phyloP scores from a whole-genome alignment of 1,140 invertebrate genomes.

The Drosophila miranda region DNA sequence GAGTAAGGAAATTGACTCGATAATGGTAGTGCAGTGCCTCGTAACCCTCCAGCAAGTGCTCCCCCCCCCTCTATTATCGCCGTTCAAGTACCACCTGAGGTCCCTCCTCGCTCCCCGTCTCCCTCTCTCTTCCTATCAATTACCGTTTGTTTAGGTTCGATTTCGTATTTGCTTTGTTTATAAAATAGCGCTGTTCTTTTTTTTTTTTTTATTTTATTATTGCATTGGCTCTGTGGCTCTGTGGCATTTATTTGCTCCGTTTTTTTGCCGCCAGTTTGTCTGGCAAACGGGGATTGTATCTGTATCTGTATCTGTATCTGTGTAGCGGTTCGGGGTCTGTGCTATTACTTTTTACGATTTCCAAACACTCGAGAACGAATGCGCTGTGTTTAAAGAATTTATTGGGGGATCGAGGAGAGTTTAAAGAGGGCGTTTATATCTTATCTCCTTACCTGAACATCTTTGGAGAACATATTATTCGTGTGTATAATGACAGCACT shows the following conservation, averaged over 20 bases:
- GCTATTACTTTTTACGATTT: conserved; percentile 66
- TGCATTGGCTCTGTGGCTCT: conserved; percentile 51
- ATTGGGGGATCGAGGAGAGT: conserved; percentile 5
- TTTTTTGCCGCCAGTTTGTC: conserved; percentile 64
- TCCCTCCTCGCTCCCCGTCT: background rate
- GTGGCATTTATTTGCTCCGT: conserved; percentile 67
- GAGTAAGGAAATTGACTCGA: conserved; percentile 65
- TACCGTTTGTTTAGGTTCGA: conserved; percentile 74
- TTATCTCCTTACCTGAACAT: conserved; percentile 85
- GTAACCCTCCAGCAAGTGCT: background rate
- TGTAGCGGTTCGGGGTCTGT: background rate
- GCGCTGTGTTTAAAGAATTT: conserved; percentile 56
- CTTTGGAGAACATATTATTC: conserved; percentile 87
- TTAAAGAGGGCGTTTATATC: background rate
- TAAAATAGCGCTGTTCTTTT: conserved; percentile 48
- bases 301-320: background rate
- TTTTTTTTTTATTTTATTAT: conserved; percentile 66
- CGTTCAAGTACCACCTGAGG: conserved; percentile 64
- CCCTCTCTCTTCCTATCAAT: conserved; percentile 49
- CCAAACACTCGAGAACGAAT: conserved; percentile 33
- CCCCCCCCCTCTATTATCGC: conserved; percentile 10
- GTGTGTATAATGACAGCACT: conserved; percentile 89
- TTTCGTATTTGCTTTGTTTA: conserved; percentile 69
- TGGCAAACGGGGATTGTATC: conserved; percentile 33
- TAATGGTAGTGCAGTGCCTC: conserved; percentile 36